Evolutionary conservation across 2,797 vertebrate species (phyloP).

Genomic region (Myiothlypis coronata): DNA sequence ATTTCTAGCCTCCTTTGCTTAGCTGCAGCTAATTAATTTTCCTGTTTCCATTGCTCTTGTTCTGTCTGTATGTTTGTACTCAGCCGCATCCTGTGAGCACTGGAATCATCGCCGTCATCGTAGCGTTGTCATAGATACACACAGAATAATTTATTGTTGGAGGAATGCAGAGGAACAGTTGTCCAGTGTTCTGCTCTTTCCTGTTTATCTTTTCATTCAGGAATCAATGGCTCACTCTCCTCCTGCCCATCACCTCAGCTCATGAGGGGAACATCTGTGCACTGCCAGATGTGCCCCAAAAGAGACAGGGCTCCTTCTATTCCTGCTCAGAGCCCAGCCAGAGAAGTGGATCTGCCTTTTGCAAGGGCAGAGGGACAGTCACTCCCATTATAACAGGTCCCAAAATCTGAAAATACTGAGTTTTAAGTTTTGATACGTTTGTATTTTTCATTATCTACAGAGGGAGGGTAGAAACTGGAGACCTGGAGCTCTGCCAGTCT

Average conservation of each 20-base stretch:
- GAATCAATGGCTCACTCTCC: neutral
- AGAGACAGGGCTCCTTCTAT: neutral
- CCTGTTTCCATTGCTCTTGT: neutral
- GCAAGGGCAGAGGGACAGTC: neutral
- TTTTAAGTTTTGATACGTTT: neutral
- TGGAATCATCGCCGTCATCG: neutral
- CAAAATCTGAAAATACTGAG: neutral
- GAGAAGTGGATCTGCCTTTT: neutral
- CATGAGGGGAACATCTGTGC: neutral
- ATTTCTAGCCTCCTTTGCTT: neutral
- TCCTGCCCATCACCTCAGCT: neutral
- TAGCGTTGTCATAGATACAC: conserved; percentile 49
- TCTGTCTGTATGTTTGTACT: neutral
- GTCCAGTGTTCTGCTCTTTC: conserved; percentile 36
- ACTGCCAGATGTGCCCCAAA: neutral
- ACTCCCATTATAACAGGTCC: neutral
- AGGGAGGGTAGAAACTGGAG: neutral
- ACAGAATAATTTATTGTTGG: neutral
- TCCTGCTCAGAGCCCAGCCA: neutral
- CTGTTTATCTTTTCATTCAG: conserved; percentile 7
- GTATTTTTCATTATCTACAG: neutral
- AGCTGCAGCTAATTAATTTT: neutral
- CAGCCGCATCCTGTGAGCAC: neutral
- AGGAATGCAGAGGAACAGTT: neutral
- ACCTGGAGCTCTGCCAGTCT: neutral